A percentile compares a stretch with the other conserved stretches of the same genome.
These are phyloP conservation scores for Rousettus madagascariensis DNA, from an alignment of 2,797 vertebrate genomes.

Conservation along the genomic window DNA sequence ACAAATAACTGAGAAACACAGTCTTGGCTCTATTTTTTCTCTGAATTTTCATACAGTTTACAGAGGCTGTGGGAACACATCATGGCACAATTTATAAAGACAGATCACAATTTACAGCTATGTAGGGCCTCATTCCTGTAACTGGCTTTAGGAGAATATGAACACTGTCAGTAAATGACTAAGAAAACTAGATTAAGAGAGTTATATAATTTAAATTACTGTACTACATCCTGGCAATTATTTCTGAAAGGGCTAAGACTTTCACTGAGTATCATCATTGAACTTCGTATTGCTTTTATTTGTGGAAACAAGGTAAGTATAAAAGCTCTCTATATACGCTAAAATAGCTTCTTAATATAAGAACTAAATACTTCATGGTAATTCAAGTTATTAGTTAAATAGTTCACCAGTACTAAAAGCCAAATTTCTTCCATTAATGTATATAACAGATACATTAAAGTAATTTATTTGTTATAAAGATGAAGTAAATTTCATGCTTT, in stretches of 20 bases:
- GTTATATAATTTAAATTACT: conserved; percentile 55
- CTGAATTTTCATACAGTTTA: conserved; percentile 44
- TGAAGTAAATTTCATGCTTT: background rate
- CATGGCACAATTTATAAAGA: conserved; percentile 60
- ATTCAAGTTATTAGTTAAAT: background rate
- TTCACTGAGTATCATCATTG: background rate
- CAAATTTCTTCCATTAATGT: background rate
- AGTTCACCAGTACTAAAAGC: background rate
- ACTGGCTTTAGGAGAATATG: conserved; percentile 40
- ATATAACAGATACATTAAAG: background rate
- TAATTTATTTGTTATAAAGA: background rate
- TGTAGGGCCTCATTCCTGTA: conserved; percentile 56
- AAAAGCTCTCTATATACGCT: background rate
- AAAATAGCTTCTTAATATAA: background rate
- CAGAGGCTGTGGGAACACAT: conserved; percentile 27
- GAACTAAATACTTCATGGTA: background rate
- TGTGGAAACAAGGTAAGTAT: background rate
- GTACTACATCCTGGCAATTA: conserved; percentile 3
- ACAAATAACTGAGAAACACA: conserved; percentile 1
- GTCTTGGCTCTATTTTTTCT: background rate
- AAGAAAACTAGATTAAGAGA: conserved; percentile 66
- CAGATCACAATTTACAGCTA: conserved; percentile 49
- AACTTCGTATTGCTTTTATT: conserved; percentile 5
- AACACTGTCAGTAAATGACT: conserved; percentile 61
- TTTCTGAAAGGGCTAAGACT: background rate